phyloP scores from a whole-genome alignment of 2,113 vertebrate genomes.

The Clarias macrocephalus region DNA sequence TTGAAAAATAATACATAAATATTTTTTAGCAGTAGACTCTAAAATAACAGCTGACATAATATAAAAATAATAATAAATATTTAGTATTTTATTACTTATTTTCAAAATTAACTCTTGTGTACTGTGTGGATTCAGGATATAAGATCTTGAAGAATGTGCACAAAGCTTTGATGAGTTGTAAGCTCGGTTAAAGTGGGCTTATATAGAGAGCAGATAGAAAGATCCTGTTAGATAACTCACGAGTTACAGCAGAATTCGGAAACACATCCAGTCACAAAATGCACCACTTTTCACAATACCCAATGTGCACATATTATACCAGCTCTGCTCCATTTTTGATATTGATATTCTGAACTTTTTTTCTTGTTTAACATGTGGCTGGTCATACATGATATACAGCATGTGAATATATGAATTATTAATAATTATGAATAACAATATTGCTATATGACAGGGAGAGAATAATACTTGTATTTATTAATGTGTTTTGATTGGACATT shows the following conservation, averaged over 20 bases:
- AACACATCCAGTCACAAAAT: background rate
- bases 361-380: too few relatives aligned
- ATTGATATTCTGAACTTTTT: background rate
- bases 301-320: background rate
- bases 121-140: background rate
- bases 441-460: background rate
- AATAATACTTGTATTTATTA: background rate
- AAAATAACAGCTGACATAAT: background rate
- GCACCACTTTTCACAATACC: background rate
- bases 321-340: background rate
- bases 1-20: background rate
- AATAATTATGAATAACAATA: too few relatives aligned
- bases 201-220: constrained; percentile 49
- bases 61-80: background rate
- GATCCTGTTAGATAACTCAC: constrained; percentile 50
- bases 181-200: constrained; percentile 48
- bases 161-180: constrained; percentile 22
- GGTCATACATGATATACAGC: background rate
- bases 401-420: background rate
- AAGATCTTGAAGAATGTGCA: background rate
- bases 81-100: background rate
- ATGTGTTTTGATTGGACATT: background rate
- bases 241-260: background rate
- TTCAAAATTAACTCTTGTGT: background rate
- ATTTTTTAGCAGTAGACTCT: background rate